phyloP scores from a whole-genome alignment of 1,140 invertebrate species.

The Tetragnatha versicolor region DNA sequence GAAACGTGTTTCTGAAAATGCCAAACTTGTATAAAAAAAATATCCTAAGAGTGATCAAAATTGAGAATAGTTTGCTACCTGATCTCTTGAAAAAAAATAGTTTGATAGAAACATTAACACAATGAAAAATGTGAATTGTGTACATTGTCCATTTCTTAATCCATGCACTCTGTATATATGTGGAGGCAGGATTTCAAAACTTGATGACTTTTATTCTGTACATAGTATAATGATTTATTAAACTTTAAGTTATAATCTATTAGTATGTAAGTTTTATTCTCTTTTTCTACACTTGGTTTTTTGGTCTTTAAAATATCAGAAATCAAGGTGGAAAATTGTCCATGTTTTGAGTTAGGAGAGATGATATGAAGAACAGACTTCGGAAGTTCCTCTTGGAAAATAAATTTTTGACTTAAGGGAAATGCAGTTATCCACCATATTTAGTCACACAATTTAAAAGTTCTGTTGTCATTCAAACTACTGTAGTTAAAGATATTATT shows the following conservation, averaged over 20 bases:
- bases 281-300: not conserved
- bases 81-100: slow-evolving; percentile 16
- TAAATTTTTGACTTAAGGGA: too few species aligned
- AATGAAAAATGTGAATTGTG: not conserved
- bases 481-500: too few species aligned
- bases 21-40: slow-evolving; percentile 38
- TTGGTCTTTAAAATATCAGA: not conserved
- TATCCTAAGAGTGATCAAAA: slow-evolving; percentile 4
- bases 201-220: slow-evolving; percentile 37
- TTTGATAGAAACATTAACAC: slow-evolving; percentile 33
- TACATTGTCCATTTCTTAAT: not conserved
- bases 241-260: slow-evolving; percentile 46
- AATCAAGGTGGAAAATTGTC: too few species aligned
- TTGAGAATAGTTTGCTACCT: slow-evolving; percentile 38
- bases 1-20: slow-evolving; percentile 10
- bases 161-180: not conserved
- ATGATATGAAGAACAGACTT: too few species aligned
- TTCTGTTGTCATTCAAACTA: too few species aligned
- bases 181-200: slow-evolving; percentile 13
- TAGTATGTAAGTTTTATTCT: not conserved
- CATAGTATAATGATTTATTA: slow-evolving; percentile 53
- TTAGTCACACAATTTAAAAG: too few species aligned
- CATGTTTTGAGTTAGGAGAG: too few species aligned
- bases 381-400: too few species aligned
- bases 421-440: too few species aligned